Percentiles rank a stretch among this genome's conserved stretches.
These are phyloP conservation scores for Fragariocoptes setiger DNA, from an alignment of 1,140 invertebrate genomes.

Conservation along the genomic window DNA sequence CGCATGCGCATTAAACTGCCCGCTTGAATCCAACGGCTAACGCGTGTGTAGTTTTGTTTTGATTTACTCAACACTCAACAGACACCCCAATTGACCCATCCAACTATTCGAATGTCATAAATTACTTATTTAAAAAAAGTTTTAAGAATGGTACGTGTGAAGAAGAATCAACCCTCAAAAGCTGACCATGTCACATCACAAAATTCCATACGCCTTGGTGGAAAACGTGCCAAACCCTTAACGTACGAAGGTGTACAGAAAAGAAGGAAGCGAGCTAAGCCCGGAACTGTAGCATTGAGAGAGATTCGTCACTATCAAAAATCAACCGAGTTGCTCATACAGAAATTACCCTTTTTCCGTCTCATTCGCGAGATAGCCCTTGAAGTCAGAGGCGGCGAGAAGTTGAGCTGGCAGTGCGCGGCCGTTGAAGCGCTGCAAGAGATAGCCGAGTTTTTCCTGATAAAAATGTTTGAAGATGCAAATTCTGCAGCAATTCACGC, in stretches of 20 bases:
- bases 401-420: background rate
- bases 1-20: too few relatives aligned
- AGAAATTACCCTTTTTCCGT: conserved; percentile 16
- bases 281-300: background rate
- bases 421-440: conserved; percentile 13
- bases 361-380: conserved; percentile 30
- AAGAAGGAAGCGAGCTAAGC: background rate
- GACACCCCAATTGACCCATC: too few relatives aligned
- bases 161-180: too few relatives aligned
- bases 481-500: conserved; percentile 16
- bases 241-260: background rate
- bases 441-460: conserved; percentile 15
- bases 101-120: too few relatives aligned
- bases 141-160: too few relatives aligned
- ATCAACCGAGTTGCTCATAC: background rate
- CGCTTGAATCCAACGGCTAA: too few relatives aligned
- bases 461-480: conserved; percentile 15
- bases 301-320: conserved; percentile 1
- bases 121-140: too few relatives aligned
- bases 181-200: too few relatives aligned
- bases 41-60: too few relatives aligned
- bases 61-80: too few relatives aligned
- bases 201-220: too few relatives aligned
- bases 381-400: background rate
- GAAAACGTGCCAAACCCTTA: background rate